Base-by-base conservation (phyloP, 2,113 vertebrate species). In the Microcebus tavaratra region DNA sequence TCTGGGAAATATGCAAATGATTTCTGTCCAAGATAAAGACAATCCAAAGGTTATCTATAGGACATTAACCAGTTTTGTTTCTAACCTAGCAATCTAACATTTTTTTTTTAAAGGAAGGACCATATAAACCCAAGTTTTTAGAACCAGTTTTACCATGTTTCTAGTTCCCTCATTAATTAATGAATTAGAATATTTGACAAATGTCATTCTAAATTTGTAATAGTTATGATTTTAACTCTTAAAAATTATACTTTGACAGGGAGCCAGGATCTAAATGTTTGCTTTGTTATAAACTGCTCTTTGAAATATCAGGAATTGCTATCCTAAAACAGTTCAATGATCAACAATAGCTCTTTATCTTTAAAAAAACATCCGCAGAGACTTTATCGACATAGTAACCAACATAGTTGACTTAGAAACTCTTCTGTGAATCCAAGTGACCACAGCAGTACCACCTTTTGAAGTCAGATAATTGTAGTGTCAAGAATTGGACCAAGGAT, bases 11-110 rank as follows among this genome's bases (percentile, higher is more conserved):
- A 94, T 0, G 34, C 67, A 93, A 94, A 91, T 91, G 18, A 80
- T 65, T 97, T 94, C 36, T 85, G 34, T 88, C 36, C 25, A 91
- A 76, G 0, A 96, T 72, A 86, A 93, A 90, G 31, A 84, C 29
- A 94, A 80, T 42, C 65, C 76, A 94, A 90, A 95, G 39, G 42
- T 89, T 82, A 92, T 39, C 73, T 55, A 89, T 2, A 82, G 14
- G 57, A 84, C 17, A 92, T 27, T 90, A 75, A 53, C 29, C 65
- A 73, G 45, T n/a, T 91, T 92, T 90, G 6, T 68, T 90, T 79
- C 76, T 93, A 70, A 83, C 18, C 57, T 70, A 90, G 23, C 7
- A 88, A 78, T 36, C 53, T 94, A 90, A 59, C 21, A 55, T 78
- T 45, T 72, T 45, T 53, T 48, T 87, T 55, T 48, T 12, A 63